Percentiles rank a stretch among this genome's conserved stretches.
phyloP scores from a whole-genome alignment of 2,888 invertebrate species.

The Aromia moschata region DNA sequence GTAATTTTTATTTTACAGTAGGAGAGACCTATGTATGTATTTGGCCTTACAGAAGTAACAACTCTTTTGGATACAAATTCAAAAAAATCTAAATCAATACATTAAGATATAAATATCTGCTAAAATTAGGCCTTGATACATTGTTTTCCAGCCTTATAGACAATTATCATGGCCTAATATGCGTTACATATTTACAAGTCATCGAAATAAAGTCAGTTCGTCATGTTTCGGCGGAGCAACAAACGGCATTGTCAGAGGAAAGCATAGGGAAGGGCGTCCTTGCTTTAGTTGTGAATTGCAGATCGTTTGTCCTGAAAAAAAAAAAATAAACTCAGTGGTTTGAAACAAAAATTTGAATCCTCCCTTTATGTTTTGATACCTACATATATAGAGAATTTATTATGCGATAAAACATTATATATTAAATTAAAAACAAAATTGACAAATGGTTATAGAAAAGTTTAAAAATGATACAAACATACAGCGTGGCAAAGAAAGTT shows the following conservation, averaged over 20 bases:
- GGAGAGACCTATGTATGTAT: neutral
- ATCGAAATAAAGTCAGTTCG: slow-evolving; percentile 15
- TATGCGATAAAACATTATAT: no score
- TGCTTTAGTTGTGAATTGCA: slow-evolving; percentile 34
- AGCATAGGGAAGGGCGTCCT: neutral
- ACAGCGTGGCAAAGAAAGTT: no score
- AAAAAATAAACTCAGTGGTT: slow-evolving; percentile 1
- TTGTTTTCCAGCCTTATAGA: slow-evolving; percentile 43
- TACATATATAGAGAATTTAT: no score
- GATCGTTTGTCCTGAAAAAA: slow-evolving; percentile 47
- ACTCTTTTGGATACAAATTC: slow-evolving; percentile 4
- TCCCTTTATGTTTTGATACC: no score
- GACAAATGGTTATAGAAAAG: no score
- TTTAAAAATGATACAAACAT: no score
- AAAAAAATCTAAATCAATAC: neutral
- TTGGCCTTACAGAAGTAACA: neutral
- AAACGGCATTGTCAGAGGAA: slow-evolving; percentile 6
- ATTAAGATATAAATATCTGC: neutral
- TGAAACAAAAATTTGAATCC: no score
- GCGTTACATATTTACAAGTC: slow-evolving; percentile 38
- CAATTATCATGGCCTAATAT: slow-evolving; percentile 31
- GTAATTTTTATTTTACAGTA: neutral
- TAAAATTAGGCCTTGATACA: slow-evolving; percentile 28
- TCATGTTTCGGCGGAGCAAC: neutral
- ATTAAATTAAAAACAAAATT: no score